Evolutionary conservation across 2,113 vertebrate genomes (phyloP).

Genomic region (Percina caprodes): DNA sequence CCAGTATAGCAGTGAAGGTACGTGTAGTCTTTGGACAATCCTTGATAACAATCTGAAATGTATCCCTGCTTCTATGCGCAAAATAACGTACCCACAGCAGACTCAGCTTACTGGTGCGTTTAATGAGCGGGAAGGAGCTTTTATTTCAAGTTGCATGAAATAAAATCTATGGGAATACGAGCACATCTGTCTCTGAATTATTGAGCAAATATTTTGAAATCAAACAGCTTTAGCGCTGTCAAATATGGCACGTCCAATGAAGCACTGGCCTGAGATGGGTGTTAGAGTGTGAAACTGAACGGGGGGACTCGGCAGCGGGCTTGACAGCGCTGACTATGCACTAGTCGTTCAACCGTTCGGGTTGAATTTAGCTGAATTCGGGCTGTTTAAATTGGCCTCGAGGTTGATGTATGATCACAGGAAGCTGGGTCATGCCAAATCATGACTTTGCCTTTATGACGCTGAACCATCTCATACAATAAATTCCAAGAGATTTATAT

Average conservation of each 20-base stretch:
- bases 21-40: slow-evolving; percentile 80
- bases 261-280: slow-evolving; percentile 35
- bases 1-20: slow-evolving; percentile 71
- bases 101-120: slow-evolving; percentile 64
- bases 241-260: slow-evolving; percentile 69
- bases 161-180: slow-evolving; percentile 72
- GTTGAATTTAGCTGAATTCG: slow-evolving; percentile 14
- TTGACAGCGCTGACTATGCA: slow-evolving; percentile 33
- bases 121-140: slow-evolving; percentile 60
- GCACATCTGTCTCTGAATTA: slow-evolving; percentile 79
- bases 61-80: slow-evolving; percentile 66
- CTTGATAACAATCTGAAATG: slow-evolving; percentile 80
- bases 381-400: slow-evolving; percentile 26
- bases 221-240: slow-evolving; percentile 75
- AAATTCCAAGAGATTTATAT: not conserved
- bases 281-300: slow-evolving; percentile 61
- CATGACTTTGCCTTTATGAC: slow-evolving; percentile 29
- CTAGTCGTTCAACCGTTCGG: slow-evolving; percentile 7
- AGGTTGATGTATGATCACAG: slow-evolving; percentile 3
- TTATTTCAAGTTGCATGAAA: slow-evolving; percentile 71
- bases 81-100: slow-evolving; percentile 69
- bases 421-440: slow-evolving; percentile 8
- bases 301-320: slow-evolving; percentile 6
- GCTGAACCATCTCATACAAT: slow-evolving; percentile 21
- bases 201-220: slow-evolving; percentile 80